phyloP scores from a whole-genome alignment of 2,113 vertebrate species.

The Passer domesticus region DNA sequence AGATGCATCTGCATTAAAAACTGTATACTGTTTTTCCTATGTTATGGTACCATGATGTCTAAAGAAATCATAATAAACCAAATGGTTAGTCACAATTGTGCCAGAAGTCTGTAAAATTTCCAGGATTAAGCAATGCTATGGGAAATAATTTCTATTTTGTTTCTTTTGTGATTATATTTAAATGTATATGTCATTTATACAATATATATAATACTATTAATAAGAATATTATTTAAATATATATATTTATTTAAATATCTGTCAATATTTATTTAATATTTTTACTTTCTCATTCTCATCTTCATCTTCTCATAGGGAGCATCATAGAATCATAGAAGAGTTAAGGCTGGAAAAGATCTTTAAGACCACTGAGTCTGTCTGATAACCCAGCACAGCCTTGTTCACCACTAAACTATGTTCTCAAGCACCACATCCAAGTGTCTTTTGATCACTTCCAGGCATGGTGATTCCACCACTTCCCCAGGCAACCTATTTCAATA shows the following conservation, averaged over 20 bases:
- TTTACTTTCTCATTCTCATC: background rate
- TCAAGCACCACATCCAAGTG: background rate
- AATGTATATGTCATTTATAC: no score
- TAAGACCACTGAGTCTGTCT: background rate
- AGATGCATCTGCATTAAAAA: background rate
- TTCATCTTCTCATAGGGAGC: background rate
- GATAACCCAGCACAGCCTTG: background rate
- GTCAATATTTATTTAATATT: background rate
- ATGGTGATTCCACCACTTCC: background rate
- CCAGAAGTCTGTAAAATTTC: background rate
- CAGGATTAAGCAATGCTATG: background rate
- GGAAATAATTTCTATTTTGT: background rate
- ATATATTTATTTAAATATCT: background rate
- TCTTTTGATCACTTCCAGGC: background rate
- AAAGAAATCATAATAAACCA: background rate
- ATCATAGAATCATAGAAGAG: background rate
- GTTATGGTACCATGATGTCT: no score
- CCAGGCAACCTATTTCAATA: background rate
- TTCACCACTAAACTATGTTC: background rate
- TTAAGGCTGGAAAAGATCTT: background rate
- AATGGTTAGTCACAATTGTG: background rate
- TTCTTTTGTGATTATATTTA: background rate
- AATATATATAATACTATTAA: no score
- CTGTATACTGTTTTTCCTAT: background rate
- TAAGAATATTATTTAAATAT: no score